phyloP scores from a whole-genome alignment of 2,797 vertebrate species.

The Acanthurus leucopareius region DNA sequence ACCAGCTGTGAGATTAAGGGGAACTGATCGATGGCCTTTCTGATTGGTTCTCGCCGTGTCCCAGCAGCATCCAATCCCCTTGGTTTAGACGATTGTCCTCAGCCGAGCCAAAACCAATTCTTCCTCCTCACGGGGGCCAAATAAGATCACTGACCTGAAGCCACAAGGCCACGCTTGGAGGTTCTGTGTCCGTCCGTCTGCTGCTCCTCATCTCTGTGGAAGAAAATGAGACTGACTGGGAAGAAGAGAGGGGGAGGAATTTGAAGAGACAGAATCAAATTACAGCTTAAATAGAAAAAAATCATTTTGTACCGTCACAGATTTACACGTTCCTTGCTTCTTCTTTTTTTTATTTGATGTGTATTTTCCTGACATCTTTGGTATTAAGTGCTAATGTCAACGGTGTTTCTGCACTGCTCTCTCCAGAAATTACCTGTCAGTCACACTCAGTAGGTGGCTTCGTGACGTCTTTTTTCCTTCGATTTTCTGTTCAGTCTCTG shows the following conservation, averaged over 20 bases:
- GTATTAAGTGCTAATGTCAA: conserved; percentile 24
- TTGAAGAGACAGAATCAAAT: conserved; percentile 26
- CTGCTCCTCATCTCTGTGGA: conserved; percentile 29
- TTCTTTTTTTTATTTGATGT: conserved; percentile 15
- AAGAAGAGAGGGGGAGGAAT: background rate
- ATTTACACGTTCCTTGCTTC: background rate
- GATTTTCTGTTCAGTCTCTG: conserved; percentile 25
- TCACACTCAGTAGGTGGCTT: conserved; percentile 44
- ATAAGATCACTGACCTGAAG: conserved; percentile 91
- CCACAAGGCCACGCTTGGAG: conserved; percentile 77
- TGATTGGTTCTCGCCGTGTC: conserved; percentile 89
- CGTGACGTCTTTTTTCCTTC: conserved; percentile 15
- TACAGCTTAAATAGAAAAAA: conserved; percentile 19
- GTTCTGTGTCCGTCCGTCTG: conserved; percentile 56
- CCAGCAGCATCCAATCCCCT: conserved; percentile 88
- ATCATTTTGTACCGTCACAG: conserved; percentile 6
- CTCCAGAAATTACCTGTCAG: conserved; percentile 56
- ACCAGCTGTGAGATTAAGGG: conserved; percentile 92
- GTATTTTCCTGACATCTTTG: conserved; percentile 18
- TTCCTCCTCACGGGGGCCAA: conserved; percentile 82
- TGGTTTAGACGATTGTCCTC: conserved; percentile 82
- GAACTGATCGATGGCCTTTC: conserved; percentile 91
- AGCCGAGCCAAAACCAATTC: conserved; percentile 90
- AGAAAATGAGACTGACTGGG: conserved; percentile 29
- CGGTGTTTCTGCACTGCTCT: conserved; percentile 28